Conservation (phyloP, 2,888 invertebrate species). For the Leucophenga maculata region DNA sequence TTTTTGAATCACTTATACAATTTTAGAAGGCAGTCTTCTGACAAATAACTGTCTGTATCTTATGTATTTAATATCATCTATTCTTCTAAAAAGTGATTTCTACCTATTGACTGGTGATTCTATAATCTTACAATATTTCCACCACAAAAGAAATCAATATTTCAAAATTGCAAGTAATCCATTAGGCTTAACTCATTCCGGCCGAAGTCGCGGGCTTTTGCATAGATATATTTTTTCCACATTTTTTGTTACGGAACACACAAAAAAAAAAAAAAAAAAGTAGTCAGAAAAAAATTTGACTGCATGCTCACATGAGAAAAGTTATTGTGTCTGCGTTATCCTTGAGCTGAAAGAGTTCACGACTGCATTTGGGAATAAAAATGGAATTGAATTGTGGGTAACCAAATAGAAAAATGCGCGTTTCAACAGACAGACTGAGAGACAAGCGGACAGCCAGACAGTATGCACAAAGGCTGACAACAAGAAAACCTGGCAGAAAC, state of each 20-base stretch:
- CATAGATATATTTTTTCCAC: background rate
- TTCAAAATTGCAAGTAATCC: too few relatives aligned
- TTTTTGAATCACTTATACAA: too few relatives aligned
- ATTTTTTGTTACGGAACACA: background rate
- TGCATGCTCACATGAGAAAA: background rate
- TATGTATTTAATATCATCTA: too few relatives aligned
- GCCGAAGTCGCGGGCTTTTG: background rate
- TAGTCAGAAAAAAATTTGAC: too few relatives aligned
- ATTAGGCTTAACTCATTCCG: too few relatives aligned
- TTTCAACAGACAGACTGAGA: background rate
- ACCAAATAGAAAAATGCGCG: slow-evolving; percentile 24
- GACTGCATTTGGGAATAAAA: slow-evolving; percentile 15
- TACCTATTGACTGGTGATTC: too few relatives aligned
- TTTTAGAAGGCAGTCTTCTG: too few relatives aligned
- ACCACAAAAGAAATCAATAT: too few relatives aligned
- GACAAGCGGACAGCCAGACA: background rate
- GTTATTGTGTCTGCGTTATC: slow-evolving; percentile 22
- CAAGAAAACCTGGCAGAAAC: background rate
- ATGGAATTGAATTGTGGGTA: slow-evolving; percentile 25
- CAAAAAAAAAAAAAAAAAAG: too few relatives aligned
- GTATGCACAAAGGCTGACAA: background rate
- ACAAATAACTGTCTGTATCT: too few relatives aligned
- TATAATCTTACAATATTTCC: too few relatives aligned
- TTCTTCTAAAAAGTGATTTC: too few relatives aligned
- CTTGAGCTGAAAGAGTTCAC: slow-evolving; percentile 19